Evolutionary conservation across 2,113 vertebrate species (phyloP).

Genomic region (Catagonus wagneri): DNA sequence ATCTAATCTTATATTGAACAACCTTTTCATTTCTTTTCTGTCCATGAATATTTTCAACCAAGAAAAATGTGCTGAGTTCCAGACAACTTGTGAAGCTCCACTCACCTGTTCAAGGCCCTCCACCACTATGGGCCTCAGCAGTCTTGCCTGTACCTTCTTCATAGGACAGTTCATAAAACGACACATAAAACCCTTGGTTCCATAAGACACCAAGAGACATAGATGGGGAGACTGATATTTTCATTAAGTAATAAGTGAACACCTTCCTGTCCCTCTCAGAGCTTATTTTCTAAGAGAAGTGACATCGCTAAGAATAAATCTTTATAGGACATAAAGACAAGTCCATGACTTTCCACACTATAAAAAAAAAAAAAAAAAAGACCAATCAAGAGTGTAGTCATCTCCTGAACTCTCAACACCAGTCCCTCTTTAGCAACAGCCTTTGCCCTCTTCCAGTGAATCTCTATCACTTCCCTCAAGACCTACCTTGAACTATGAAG

Average conservation of each 20-base stretch:
- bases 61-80: not conserved
- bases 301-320: not conserved
- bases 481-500: not conserved
- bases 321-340: not conserved
- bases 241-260: not conserved
- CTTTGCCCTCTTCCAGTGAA: not conserved
- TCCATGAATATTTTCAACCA: not conserved
- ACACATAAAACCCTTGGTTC: not conserved
- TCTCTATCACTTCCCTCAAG: not conserved
- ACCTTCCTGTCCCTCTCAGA: not conserved
- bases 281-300: not conserved
- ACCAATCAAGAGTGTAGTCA: not conserved
- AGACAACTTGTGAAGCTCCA: not conserved
- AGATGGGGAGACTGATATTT: not conserved
- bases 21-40: not conserved
- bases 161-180: not conserved
- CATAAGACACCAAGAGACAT: not conserved
- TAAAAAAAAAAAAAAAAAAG: not conserved
- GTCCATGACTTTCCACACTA: not conserved
- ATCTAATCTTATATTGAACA: constrained; percentile 32
- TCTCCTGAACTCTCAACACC: not conserved
- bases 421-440: not conserved
- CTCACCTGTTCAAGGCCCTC: not conserved
- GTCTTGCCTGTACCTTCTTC: not conserved
- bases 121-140: accelerated